These are phyloP conservation scores for Malthinus flaveolus DNA, from an alignment of 2,888 invertebrate species.

Conservation along the genomic window DNA sequence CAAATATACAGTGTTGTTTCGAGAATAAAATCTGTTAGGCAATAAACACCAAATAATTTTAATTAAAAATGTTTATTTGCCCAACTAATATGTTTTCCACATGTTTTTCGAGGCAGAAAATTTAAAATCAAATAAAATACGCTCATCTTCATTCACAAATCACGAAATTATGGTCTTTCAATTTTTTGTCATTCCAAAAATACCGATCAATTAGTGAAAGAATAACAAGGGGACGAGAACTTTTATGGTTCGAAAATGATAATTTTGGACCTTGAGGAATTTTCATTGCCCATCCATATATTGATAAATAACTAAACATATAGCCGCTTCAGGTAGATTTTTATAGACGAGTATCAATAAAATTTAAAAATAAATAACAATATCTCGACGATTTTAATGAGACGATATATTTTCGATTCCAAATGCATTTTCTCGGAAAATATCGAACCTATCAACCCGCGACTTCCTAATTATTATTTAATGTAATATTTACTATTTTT, in stretches of 20 bases:
- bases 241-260: slow-evolving; percentile 43
- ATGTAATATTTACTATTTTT: too few species aligned
- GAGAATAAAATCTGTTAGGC: slow-evolving; percentile 23
- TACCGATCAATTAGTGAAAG: slow-evolving; percentile 44
- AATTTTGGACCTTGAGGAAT: slow-evolving; percentile 44
- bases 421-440: too few species aligned
- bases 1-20: slow-evolving; percentile 28
- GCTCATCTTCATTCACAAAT: too few species aligned
- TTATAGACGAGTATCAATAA: slow-evolving; percentile 43
- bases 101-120: background rate
- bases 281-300: slow-evolving; percentile 41
- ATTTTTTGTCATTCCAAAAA: slow-evolving; percentile 37
- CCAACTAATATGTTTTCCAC: slow-evolving; percentile 14
- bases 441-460: too few species aligned
- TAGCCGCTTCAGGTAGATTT: slow-evolving; percentile 44
- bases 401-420: background rate
- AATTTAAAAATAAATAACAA: slow-evolving; percentile 28
- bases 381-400: slow-evolving; percentile 3
- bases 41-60: slow-evolving; percentile 29
- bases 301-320: slow-evolving; percentile 47
- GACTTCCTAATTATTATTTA: too few species aligned
- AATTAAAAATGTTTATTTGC: slow-evolving; percentile 17
- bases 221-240: slow-evolving; percentile 23
- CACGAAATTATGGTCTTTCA: background rate
- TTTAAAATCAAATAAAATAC: background rate